Base-by-base conservation (phyloP, 2,797 vertebrate genomes). In the Dipus sagitta region DNA sequence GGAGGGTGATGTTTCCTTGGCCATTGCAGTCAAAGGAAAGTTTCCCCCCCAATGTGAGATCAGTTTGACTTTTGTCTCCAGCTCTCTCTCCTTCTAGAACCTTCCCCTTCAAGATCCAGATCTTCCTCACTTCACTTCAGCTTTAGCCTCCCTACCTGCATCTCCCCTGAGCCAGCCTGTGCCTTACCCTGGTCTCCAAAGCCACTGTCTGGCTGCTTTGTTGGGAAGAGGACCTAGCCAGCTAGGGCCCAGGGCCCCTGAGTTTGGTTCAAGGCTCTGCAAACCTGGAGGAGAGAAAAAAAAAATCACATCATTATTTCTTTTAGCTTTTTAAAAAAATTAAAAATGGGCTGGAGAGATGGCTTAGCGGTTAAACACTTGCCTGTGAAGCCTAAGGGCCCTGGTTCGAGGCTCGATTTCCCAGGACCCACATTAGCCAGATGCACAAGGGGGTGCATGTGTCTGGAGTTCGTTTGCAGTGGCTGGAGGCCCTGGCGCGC, bases 61-160 rank as follows among this genome's bases (percentile, higher is more conserved):
- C 38, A 26, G 15, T 34, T 80, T 77, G 70, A 91, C 67, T 28
- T 68, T 17, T 68, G 30, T 30, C 67, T 30, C 28, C 62, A 38
- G 13, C 17, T 89, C 89, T 86, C 72, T 54, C 26, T 82, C 76
- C 30, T 93, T 92, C 30, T 14, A 84, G 54, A 91, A 70, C 9
- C 9, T 85, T 85, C 47, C 80, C 12, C 23, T 68, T 10, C 18
- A 78, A 34, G 42, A 21, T 62, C 18, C 23, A 54, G 20, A 54
- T 72, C 74, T 18, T 30, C 81, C 13, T 34, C 60, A 4, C 42
- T 38, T 77, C 58, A 60, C 42, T 3, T 38, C 26, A 71, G 8
- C 32, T 67, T 15, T 42, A 64, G 1, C 21, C 21, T 38, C 34
- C 32, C 1, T 2, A 13, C 7, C 14, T 12, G 12, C 47, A 11